Percentiles rank a stretch among this genome's conserved stretches.
phyloP scores from a whole-genome alignment of 2,113 vertebrate genomes.

The Myrmecobius fasciatus region DNA sequence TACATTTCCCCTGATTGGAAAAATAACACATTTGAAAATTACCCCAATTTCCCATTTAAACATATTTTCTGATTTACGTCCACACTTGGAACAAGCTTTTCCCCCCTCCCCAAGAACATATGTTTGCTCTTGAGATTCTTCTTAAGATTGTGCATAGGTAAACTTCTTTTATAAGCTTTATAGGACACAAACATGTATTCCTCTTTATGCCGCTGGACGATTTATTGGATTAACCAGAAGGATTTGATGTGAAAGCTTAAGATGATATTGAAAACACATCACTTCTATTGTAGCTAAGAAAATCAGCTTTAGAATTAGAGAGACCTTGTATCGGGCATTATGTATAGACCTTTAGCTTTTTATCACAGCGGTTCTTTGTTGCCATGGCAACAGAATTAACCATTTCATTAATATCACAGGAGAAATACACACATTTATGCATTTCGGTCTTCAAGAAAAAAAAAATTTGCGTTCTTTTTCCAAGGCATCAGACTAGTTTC shows the following conservation, averaged over 20 bases:
- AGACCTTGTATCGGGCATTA: constrained; percentile 88
- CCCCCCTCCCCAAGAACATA: constrained; percentile 40
- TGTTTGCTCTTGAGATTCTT: constrained; percentile 69
- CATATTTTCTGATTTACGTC: constrained; percentile 52
- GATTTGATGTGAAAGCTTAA: constrained; percentile 85
- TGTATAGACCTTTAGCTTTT: constrained; percentile 89
- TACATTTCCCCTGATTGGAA: constrained; percentile 30
- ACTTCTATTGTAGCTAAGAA: constrained; percentile 86
- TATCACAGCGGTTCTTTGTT: constrained; percentile 89
- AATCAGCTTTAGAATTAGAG: constrained; percentile 89
- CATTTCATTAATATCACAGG: constrained; percentile 86
- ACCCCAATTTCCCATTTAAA: constrained; percentile 53
- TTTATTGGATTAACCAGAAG: constrained; percentile 85
- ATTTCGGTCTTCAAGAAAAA: constrained; percentile 69
- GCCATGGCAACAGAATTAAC: constrained; percentile 92
- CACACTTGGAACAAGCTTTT: constrained; percentile 29
- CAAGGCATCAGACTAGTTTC: constrained; percentile 75
- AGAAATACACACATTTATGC: constrained; percentile 78
- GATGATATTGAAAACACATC: constrained; percentile 85
- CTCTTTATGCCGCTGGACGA: constrained; percentile 78
- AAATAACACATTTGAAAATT: constrained; percentile 44
- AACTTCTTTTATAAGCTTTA: constrained; percentile 78
- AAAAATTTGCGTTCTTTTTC: constrained; percentile 74
- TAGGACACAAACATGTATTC: constrained; percentile 77
- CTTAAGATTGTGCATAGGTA: constrained; percentile 65